phyloP scores from a whole-genome alignment of 2,888 invertebrate genomes.

The Phragmatobia fuliginosa region DNA sequence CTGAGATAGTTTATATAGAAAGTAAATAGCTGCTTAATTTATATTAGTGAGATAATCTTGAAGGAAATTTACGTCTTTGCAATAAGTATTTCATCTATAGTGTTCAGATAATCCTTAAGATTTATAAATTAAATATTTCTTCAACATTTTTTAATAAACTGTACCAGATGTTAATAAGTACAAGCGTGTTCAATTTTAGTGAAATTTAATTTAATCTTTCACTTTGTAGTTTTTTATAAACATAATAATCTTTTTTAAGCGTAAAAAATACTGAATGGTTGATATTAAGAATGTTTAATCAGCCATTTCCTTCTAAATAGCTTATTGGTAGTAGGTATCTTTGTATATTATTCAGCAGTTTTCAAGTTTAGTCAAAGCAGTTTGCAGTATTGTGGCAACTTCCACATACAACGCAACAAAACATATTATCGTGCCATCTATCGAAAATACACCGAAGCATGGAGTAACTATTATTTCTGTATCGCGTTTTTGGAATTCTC shows the following conservation, averaged over 20 bases:
- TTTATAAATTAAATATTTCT: not conserved
- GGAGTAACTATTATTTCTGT: too few relatives aligned
- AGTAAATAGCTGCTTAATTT: constrained; percentile 46
- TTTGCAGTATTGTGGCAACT: too few relatives aligned
- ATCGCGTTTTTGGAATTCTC: too few relatives aligned
- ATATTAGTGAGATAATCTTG: constrained; percentile 30
- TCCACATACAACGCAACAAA: too few relatives aligned
- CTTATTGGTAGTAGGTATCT: too few relatives aligned
- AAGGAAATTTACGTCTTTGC: constrained; percentile 5
- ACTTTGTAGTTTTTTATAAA: constrained; percentile 18
- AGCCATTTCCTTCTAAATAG: not conserved
- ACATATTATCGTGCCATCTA: too few relatives aligned
- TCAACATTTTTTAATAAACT: not conserved
- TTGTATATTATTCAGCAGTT: not conserved
- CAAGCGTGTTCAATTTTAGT: not conserved
- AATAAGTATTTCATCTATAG: constrained; percentile 2
- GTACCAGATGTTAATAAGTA: not conserved
- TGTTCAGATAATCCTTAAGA: not conserved
- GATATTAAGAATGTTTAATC: not conserved
- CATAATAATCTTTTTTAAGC: constrained; percentile 10
- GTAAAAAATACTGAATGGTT: not conserved
- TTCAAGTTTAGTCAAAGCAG: too few relatives aligned
- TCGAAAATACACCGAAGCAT: too few relatives aligned
- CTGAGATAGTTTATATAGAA: constrained; percentile 43
- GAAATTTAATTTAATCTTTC: constrained; percentile 2